phyloP scores from a whole-genome alignment of 2,888 invertebrate genomes.

The Lepidocyrtoides sp. region DNA sequence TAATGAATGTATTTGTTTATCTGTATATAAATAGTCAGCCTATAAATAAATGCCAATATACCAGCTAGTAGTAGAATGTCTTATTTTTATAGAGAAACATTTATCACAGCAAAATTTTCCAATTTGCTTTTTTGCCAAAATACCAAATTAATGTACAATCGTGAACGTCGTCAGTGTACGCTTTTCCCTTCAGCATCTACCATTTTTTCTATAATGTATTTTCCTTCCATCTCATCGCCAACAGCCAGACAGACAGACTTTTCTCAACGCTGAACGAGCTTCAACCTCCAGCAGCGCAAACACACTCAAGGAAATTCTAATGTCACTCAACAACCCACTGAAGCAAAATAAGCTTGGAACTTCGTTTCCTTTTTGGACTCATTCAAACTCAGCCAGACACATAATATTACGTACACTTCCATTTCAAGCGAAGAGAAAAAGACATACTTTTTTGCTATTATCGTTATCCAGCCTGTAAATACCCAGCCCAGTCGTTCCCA shows the following conservation, averaged over 20 bases:
- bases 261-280: not conserved
- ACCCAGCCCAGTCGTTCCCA: constrained; percentile 34
- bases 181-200: not conserved
- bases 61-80: too few species aligned
- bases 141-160: constrained; percentile 5
- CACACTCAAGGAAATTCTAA: constrained; percentile 62
- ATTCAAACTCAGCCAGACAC: constrained; percentile 32
- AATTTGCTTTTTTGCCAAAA: constrained; percentile 3
- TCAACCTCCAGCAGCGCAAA: constrained; percentile 52
- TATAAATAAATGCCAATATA: too few species aligned
- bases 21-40: too few species aligned
- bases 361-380: constrained; percentile 45
- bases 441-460: not conserved
- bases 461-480: not conserved
- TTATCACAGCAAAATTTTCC: not conserved
- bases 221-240: not conserved
- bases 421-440: constrained; percentile 4
- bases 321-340: constrained; percentile 67
- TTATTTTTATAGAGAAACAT: not conserved
- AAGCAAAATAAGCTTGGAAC: constrained; percentile 55
- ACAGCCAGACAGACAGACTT: not conserved
- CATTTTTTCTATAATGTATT: not conserved
- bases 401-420: constrained; percentile 39
- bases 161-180: constrained; percentile 1
- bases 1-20: too few species aligned